Base-by-base conservation (phyloP, 2,113 vertebrate species). In the Willisornis vidua region DNA sequence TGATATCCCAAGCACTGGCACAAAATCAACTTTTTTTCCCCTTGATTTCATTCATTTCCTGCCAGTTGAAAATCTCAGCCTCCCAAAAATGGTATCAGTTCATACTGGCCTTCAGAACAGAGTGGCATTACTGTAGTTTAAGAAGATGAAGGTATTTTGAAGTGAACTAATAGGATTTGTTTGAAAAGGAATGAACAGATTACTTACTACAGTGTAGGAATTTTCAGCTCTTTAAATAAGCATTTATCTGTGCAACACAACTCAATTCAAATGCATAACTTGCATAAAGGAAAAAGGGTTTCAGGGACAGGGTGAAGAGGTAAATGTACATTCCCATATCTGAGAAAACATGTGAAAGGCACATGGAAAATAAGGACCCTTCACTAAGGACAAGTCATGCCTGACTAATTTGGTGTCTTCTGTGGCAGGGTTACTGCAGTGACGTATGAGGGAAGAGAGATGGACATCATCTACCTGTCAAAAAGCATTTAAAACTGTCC, bases 41-140 rank as follows among this genome's bases (percentile, higher is more conserved):
- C 45, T 86, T 73, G 61, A 58, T 87, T 91, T 96, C 58, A 85
- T 90, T 93, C 31, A 94, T 85, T 95, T 91, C 43, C 74, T 94
- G 77, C 52, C 76, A 68, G 35, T 31, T 92, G 70, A 93, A 95
- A 83, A 91, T 83, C 68, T 58, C 35, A 79, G 20, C 28, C 75
- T 94, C 81, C 33, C 52, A 24, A 80, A 94, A 93, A 63, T 29
- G 14, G 19, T 82, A 46, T 85, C 67, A 51, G 51, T 82, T 93
- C 77, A 77, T 51, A 67, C 7, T 49, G 63, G 43, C 83, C 52
- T 73, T 93, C 61, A 58, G 55, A 91, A 70, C 35, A 79, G 17
- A 75, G 55, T 39, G 39, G n/a, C 26, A 61, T 86, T 85, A 75
- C 51, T 75, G 46, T 65, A 58, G 55, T 73, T 83, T 83, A 93